A percentile compares a stretch with the other conserved stretches of the same genome.
Conservation (phyloP, 2,113 vertebrate species). For the Taxidea taxus region DNA sequence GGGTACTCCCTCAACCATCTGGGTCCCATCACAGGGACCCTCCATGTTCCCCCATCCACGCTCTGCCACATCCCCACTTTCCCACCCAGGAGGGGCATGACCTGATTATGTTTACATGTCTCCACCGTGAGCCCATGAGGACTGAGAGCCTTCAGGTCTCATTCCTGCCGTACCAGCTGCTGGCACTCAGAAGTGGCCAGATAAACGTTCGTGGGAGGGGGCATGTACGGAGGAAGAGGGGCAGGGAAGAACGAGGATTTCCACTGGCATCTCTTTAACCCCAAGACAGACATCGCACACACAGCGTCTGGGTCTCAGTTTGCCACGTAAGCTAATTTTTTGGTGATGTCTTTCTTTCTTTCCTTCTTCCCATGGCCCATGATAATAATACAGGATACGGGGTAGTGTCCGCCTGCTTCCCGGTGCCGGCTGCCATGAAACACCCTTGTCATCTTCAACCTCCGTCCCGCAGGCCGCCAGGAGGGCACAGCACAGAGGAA, state of each 20-base stretch:
- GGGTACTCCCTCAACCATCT: neutral
- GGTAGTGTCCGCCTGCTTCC: neutral
- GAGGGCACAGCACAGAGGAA: neutral
- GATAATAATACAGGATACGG: fast-evolving
- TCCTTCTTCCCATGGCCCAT: neutral
- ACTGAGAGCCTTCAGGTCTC: neutral
- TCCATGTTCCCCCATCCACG: fast-evolving
- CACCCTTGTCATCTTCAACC: neutral
- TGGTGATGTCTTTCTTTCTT: neutral
- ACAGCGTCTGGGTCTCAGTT: too few species aligned
- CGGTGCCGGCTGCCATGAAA: neutral
- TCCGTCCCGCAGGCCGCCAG: neutral
- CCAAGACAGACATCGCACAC: too few species aligned
- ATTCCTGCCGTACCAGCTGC: neutral
- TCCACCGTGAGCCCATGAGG: neutral
- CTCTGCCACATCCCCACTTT: neutral
- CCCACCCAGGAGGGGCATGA: fast-evolving
- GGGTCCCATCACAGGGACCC: neutral
- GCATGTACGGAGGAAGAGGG: neutral
- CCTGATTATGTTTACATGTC: too few species aligned
- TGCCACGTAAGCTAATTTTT: neutral
- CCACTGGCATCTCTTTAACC: neutral
- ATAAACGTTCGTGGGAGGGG: fast-evolving
- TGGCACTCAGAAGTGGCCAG: neutral
- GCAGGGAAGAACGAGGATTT: fast-evolving